Evolutionary conservation across 2,797 vertebrate species (phyloP), one percentile per base, ranked within the genome.

Genomic region (Channa striata): DNA sequence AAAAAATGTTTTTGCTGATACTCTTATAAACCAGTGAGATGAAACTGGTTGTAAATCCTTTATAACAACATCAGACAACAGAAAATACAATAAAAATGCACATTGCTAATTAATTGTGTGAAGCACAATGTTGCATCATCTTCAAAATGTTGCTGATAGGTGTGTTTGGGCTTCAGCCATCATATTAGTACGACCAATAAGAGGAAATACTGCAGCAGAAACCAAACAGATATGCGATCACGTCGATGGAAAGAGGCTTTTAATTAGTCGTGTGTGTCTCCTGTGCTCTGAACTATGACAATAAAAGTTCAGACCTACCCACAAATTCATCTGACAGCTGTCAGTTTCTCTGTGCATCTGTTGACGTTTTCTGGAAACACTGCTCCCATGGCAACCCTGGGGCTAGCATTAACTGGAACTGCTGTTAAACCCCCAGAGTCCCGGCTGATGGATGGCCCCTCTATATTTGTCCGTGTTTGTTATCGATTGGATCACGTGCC

Each of bases 271-370:
- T 53, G 4, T 20, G 11, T 46, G 23, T 54, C 34, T 37, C 36
- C 49, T 59, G 43, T 20, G 9, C 42, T 53, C 30, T 46, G 37
- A 62, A 59, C 13, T 47, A 19, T 12, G 36, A 43, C 14, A 50
- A 77, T 43, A 65, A 56, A 54, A 72, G 40, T 17, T 16, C 40
- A 61, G 69, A 62, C 44, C 19, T 19, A 65, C 12, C 19, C 43
- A 64, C 61, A 59, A 60, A 54, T 54, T 4, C 50, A 36, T 60
- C 37, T 70, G 64, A 75, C 69, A 84, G 59, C 75, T 80, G 54
- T 82, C 60, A 5, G 48, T 64, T 36, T 76, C 46, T 60, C 17
- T 61, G 65, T 34, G 23, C 20, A 59, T 77, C 75, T 47, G 39
- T 3, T 65, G 36, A 60, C 37, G 58, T 36, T 30, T 68, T 46